Base-by-base conservation (phyloP, 1,140 invertebrate genomes). In the Helicoverpa armigera region DNA sequence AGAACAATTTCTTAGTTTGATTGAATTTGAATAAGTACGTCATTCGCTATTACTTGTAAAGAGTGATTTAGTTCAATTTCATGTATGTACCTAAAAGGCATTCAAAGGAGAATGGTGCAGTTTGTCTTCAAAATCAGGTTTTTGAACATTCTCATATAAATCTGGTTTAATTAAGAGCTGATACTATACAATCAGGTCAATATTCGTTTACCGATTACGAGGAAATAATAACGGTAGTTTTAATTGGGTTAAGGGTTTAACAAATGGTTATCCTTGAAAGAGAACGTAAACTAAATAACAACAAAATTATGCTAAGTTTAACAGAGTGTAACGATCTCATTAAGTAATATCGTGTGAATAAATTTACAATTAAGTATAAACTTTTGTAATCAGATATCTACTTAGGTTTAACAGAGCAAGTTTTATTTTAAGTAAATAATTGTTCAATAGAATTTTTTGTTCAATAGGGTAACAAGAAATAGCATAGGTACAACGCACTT, bases 291-390 rank as follows among this genome's bases (percentile, higher is more conserved):
- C 23, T 12, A 72, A 72, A 23, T 72, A 14, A 72, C 29, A 29
- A 29, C 18, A 18, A 18, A 53, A 70, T 72, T 51, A 54, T 14
- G 43, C 67, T 72, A 72, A 31, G 69, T 14, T 16, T 72, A 72
- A 29, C 69, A 53, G 50, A 72, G 50, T 72, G 69, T 51, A 29
- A 72, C 69, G 69, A 72, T 72, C 69, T 72, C 69, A 54, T 72
- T 72, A 31, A 72, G 69, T 72, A 72, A 72, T 72, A 72, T 31
- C 23, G 50, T 72, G 69, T 72, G 69, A 72, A 31, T 72, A 72
- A 7, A 50, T 51, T 69, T 51, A 18, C 18, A 51, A 54, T 53
- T 9, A 13, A 58, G 18, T 18, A 54, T 29, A 31, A 1, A 51
- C 48, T 53, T 16, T n/a, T 67, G 63, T 67, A 43, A 43, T 43